A percentile compares a stretch with the other conserved stretches of the same genome.
These are phyloP conservation scores for Tetraodon nigroviridis DNA, from an alignment of 2,113 vertebrate species.

Conservation along the genomic window DNA sequence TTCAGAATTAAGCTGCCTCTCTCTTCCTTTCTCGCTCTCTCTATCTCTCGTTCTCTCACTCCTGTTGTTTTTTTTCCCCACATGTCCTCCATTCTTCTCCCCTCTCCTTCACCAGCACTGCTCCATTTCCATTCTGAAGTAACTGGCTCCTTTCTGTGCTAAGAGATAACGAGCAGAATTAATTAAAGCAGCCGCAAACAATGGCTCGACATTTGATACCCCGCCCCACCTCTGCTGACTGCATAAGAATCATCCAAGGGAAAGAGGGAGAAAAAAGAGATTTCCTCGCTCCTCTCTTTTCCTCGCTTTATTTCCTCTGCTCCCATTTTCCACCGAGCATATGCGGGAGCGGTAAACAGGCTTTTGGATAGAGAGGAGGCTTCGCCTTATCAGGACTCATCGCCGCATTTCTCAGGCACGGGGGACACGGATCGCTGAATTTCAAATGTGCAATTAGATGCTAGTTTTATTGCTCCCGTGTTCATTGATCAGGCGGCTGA, in stretches of 20 bases:
- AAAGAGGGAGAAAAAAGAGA: conserved; percentile 16
- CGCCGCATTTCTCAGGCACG: conserved; percentile 46
- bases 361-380: conserved; percentile 20
- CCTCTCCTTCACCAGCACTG: conserved; percentile 44
- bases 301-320: conserved; percentile 26
- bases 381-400: conserved; percentile 55
- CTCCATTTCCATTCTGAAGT: conserved; percentile 61
- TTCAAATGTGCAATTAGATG: conserved; percentile 65
- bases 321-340: conserved; percentile 70
- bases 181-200: conserved; percentile 69
- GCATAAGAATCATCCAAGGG: conserved; percentile 45
- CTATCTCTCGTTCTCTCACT: no score
- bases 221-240: conserved; percentile 30
- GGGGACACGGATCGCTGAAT: conserved; percentile 50
- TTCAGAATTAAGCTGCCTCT: conserved; percentile 17
- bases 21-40: conserved; percentile 21
- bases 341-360: conserved; percentile 30
- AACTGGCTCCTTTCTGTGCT: conserved; percentile 56
- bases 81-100: conserved; percentile 15
- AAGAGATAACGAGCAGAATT: conserved; percentile 70
- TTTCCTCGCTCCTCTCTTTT: conserved; percentile 3
- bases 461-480: conserved; percentile 41
- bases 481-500: conserved; percentile 57
- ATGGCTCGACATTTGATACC: conserved; percentile 67
- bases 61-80: background rate